Evolutionary conservation across 2,113 vertebrate species (phyloP).

Genomic region (Conger conger): DNA sequence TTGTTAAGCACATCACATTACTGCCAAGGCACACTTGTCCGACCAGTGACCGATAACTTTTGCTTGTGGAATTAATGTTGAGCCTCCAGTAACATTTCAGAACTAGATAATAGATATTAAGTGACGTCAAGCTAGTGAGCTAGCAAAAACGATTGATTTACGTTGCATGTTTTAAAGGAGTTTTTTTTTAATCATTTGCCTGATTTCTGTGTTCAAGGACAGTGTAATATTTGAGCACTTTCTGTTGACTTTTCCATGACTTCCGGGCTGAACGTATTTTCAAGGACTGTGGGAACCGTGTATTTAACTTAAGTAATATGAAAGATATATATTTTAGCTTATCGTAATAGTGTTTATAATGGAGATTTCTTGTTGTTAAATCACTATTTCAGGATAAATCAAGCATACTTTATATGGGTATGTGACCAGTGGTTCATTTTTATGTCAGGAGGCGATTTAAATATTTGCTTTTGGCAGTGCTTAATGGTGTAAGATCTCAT

Average conservation of each 20-base stretch:
- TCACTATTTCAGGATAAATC: neutral
- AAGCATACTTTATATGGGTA: slow-evolving; percentile 1
- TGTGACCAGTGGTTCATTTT: neutral
- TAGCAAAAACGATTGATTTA: too few species aligned
- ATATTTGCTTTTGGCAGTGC: neutral
- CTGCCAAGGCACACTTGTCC: too few species aligned
- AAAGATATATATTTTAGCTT: neutral
- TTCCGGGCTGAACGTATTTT: too few species aligned
- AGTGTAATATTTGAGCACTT: neutral
- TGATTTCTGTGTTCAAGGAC: neutral
- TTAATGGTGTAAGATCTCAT: neutral
- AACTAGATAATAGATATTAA: too few species aligned
- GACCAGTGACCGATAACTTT: too few species aligned
- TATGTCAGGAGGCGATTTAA: neutral
- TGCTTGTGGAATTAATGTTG: too few species aligned
- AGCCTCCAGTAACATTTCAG: too few species aligned
- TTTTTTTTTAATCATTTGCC: too few species aligned
- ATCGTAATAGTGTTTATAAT: slow-evolving; percentile 14
- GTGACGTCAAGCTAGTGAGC: too few species aligned
- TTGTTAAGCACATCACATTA: too few species aligned
- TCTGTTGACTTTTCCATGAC: too few species aligned
- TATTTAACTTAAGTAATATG: neutral
- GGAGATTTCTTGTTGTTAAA: neutral
- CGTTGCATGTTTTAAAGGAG: too few species aligned
- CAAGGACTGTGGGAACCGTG: neutral